Percentiles rank a stretch among this genome's conserved stretches.
Evolutionary conservation across 2,797 vertebrate genomes (phyloP).

Genomic region (Danio jaintianensis): DNA sequence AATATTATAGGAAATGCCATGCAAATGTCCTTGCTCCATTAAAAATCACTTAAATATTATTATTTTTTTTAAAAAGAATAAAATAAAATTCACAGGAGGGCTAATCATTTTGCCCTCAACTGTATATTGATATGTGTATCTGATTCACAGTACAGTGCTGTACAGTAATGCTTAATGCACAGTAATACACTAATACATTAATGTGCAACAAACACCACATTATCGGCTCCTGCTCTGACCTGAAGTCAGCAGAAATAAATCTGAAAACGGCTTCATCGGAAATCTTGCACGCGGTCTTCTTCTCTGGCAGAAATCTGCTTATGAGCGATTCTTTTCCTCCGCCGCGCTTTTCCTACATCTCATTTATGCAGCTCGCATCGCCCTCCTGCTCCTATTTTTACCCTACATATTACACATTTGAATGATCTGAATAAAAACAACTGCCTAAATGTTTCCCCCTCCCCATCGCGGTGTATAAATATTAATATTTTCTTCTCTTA

Average conservation of each 20-base stretch:
- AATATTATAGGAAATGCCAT: too few species aligned
- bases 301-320: conserved; percentile 70
- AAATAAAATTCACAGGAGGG: too few species aligned
- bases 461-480: conserved; percentile 70
- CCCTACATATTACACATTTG: conserved; percentile 70
- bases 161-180: too few species aligned
- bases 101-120: too few species aligned
- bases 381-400: conserved; percentile 72
- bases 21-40: too few species aligned
- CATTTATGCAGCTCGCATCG: conserved; percentile 79
- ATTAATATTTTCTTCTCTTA: conserved; percentile 71
- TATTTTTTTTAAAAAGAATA: too few species aligned
- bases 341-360: conserved; percentile 75
- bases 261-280: conserved; percentile 71
- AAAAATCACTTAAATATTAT: too few species aligned
- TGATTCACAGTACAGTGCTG: too few species aligned
- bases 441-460: conserved; percentile 62
- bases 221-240: too few species aligned
- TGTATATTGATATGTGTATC: too few species aligned
- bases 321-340: conserved; percentile 73
- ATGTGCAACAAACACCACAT: neutral
- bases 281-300: conserved; percentile 72
- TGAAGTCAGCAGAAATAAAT: conserved; percentile 58
- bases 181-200: too few species aligned
- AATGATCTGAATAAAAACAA: conserved; percentile 74